A percentile compares a stretch with the other conserved stretches of the same genome.
phyloP scores from a whole-genome alignment of 2,113 vertebrate species.

The Hippocampus comes region DNA sequence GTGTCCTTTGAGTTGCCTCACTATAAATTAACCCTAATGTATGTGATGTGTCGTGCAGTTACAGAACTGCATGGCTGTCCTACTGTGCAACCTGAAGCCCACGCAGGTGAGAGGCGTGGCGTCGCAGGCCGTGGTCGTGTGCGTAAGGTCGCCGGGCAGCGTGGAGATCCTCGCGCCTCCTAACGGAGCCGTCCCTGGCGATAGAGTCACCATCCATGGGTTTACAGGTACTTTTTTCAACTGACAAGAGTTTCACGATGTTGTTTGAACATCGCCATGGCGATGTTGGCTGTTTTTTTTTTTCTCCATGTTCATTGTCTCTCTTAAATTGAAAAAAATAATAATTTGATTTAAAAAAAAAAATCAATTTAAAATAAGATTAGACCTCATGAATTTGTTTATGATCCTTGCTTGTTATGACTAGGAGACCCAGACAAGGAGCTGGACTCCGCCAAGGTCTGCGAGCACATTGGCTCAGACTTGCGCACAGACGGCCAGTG shows the following conservation, averaged over 20 bases:
- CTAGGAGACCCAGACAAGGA: constrained; percentile 89
- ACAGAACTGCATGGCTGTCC: constrained; percentile 89
- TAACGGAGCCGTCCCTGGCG: constrained; percentile 79
- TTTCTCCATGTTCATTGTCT: no score
- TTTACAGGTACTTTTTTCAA: constrained; percentile 78
- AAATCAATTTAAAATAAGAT: no score
- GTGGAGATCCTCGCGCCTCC: constrained; percentile 90
- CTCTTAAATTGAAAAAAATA: no score
- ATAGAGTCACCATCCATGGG: constrained; percentile 82
- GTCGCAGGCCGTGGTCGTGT: constrained; percentile 93
- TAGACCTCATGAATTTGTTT: no score
- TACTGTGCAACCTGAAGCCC: constrained; percentile 92
- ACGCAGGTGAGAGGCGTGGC: constrained; percentile 87
- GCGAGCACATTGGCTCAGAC: constrained; percentile 87
- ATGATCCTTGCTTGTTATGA: constrained; percentile 3
- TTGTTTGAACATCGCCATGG: background rate
- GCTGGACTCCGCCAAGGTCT: constrained; percentile 87
- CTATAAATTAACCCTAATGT: background rate
- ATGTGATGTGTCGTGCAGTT: constrained; percentile 71
- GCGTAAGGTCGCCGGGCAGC: constrained; percentile 87
- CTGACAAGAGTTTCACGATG: accelerated
- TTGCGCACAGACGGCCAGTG: constrained; percentile 79
- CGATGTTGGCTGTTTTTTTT: no score
- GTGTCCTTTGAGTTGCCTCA: no score
- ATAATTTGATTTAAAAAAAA: no score